phyloP scores from a whole-genome alignment of 2,113 vertebrate species.

The Xiphorhynchus elegans region DNA sequence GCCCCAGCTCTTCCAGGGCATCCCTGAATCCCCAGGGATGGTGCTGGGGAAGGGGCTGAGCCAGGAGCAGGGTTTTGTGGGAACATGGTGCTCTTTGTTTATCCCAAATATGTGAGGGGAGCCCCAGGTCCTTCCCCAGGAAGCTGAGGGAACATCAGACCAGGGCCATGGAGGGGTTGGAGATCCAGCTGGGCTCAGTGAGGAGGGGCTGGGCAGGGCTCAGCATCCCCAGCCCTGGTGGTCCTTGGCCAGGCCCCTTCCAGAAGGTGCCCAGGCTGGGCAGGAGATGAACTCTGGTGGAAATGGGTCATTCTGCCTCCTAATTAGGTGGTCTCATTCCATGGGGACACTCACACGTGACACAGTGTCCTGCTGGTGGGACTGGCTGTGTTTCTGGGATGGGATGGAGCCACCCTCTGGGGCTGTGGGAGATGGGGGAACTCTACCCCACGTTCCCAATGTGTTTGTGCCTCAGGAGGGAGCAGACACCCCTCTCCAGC shows the following conservation, averaged over 20 bases:
- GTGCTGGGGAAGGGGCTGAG: background rate
- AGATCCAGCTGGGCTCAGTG: background rate
- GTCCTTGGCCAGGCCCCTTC: background rate
- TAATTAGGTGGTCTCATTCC: fast-evolving
- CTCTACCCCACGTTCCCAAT: fast-evolving
- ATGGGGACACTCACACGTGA: fast-evolving
- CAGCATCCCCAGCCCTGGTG: background rate
- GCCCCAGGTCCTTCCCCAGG: background rate
- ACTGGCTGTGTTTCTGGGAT: background rate
- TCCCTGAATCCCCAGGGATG: background rate
- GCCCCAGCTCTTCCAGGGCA: background rate
- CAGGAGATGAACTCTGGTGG: background rate
- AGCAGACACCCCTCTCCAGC: background rate
- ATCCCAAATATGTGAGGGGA: background rate
- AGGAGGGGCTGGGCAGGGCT: background rate
- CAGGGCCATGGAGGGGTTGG: background rate
- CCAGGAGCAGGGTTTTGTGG: fast-evolving
- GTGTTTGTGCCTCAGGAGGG: background rate
- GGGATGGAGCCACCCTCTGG: fast-evolving
- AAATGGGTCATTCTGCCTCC: background rate
- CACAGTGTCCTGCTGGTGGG: fast-evolving
- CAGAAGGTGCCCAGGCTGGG: background rate
- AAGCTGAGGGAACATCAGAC: fast-evolving
- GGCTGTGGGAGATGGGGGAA: background rate
- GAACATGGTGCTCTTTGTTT: background rate